A percentile compares a stretch with the other conserved stretches of the same genome.
These are phyloP conservation scores for Lepidurus couesii DNA, from an alignment of 1,140 invertebrate genomes.

Conservation along the genomic window DNA sequence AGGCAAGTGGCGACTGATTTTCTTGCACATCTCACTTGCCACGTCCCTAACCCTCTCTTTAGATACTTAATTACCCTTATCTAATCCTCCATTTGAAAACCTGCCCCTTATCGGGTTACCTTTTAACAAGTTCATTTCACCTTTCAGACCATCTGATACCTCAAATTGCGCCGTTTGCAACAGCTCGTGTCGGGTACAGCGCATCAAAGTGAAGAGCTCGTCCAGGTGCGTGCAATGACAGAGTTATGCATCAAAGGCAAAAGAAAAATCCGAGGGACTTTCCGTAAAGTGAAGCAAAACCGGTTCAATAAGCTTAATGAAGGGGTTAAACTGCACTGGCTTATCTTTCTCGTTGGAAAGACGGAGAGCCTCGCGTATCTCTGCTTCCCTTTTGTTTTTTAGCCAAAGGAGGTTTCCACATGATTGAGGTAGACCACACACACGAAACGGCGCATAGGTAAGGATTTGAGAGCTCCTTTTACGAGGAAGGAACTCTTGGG, in stretches of 20 bases:
- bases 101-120: background rate
- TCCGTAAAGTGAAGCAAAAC: background rate
- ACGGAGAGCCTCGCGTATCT: background rate
- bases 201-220: background rate
- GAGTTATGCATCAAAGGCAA: background rate
- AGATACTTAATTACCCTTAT: slow-evolving; percentile 6
- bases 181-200: background rate
- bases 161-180: background rate
- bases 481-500: background rate
- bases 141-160: background rate
- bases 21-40: background rate
- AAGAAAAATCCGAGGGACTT: background rate
- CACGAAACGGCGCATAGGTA: background rate
- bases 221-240: background rate
- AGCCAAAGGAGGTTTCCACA: background rate
- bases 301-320: background rate
- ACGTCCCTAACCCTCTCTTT: background rate
- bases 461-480: background rate
- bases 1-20: background rate
- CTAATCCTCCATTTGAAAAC: background rate
- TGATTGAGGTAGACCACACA: slow-evolving; percentile 18
- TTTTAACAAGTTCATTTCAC: background rate
- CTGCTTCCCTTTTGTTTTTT: background rate
- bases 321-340: slow-evolving; percentile 6
- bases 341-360: background rate